Conservation (phyloP, 2,797 vertebrate species). For the Lagodon rhomboides region DNA sequence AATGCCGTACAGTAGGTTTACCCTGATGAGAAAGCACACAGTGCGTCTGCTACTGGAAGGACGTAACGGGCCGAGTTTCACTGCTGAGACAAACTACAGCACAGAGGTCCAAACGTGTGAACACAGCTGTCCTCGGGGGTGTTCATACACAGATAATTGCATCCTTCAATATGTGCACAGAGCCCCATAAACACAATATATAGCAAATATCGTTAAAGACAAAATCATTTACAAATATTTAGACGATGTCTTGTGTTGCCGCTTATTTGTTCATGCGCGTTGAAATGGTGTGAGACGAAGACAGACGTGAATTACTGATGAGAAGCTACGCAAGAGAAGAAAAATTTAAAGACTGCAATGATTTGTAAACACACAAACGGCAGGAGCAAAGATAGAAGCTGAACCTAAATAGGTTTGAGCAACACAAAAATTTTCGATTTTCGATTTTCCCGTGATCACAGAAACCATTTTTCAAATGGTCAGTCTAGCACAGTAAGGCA, state of each 20-base stretch:
- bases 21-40: constrained; percentile 46
- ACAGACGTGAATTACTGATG: not conserved
- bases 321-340: not conserved
- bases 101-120: constrained; percentile 28
- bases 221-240: constrained; percentile 8
- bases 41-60: constrained; percentile 55
- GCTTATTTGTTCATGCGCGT: constrained; percentile 8
- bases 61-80: constrained; percentile 27
- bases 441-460: constrained; percentile 7
- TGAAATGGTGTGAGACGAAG: not conserved
- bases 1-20: constrained; percentile 12
- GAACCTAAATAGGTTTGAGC: not conserved
- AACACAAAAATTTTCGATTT: not conserved
- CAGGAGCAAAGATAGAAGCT: not conserved
- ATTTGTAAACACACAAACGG: constrained; percentile 43
- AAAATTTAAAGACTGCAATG: constrained; percentile 23
- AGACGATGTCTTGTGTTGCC: constrained; percentile 12
- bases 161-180: constrained; percentile 7
- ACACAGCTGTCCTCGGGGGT: constrained; percentile 3
- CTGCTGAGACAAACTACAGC: constrained; percentile 33
- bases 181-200: constrained; percentile 9
- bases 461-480: constrained; percentile 20
- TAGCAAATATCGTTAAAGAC: not conserved
- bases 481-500: constrained; percentile 76
- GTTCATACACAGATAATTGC: constrained; percentile 17